Percentiles rank a stretch among this genome's conserved stretches.
Evolutionary conservation across 2,888 invertebrate genomes (phyloP).

Genomic region (Galeopsomyia nigrocyanea): DNA sequence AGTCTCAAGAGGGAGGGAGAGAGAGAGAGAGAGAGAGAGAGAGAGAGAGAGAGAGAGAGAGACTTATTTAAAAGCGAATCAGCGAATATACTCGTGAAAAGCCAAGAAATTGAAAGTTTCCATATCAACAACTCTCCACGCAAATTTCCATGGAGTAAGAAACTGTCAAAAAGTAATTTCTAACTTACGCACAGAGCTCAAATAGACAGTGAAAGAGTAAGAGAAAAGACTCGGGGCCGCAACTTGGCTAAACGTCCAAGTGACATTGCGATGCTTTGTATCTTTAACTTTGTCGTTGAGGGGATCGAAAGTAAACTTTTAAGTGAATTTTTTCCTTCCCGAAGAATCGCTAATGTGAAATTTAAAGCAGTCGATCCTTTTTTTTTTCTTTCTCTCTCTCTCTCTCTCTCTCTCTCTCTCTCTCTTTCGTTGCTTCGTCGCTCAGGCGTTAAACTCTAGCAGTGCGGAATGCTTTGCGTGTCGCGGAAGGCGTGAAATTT

Average conservation of each 20-base stretch:
- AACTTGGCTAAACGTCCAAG: slow-evolving; percentile 11
- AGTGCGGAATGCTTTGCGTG: not conserved
- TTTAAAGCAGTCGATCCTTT: slow-evolving; percentile 13
- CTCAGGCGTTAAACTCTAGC: too few species aligned
- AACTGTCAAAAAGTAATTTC: slow-evolving; percentile 21
- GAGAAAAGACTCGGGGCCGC: too few species aligned
- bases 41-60: too few species aligned
- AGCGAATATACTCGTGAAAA: too few species aligned
- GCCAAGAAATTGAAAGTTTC: too few species aligned
- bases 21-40: too few species aligned
- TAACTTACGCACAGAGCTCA: slow-evolving; percentile 10
- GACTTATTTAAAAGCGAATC: too few species aligned
- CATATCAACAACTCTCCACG: too few species aligned
- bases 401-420: too few species aligned
- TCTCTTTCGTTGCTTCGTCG: too few species aligned
- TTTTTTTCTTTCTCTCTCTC: not conserved
- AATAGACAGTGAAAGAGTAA: slow-evolving; percentile 10
- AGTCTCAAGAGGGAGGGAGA: too few species aligned
- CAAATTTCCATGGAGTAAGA: not conserved
- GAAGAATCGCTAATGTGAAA: slow-evolving; percentile 25
- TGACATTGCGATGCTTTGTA: slow-evolving; percentile 3
- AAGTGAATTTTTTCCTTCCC: slow-evolving; percentile 26
- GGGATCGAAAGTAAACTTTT: slow-evolving; percentile 17
- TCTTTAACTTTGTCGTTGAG: slow-evolving; percentile 1
- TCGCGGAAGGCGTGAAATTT: slow-evolving; percentile 11